phyloP scores from a whole-genome alignment of 2,888 invertebrate genomes.

The Diarsia brunnea region DNA sequence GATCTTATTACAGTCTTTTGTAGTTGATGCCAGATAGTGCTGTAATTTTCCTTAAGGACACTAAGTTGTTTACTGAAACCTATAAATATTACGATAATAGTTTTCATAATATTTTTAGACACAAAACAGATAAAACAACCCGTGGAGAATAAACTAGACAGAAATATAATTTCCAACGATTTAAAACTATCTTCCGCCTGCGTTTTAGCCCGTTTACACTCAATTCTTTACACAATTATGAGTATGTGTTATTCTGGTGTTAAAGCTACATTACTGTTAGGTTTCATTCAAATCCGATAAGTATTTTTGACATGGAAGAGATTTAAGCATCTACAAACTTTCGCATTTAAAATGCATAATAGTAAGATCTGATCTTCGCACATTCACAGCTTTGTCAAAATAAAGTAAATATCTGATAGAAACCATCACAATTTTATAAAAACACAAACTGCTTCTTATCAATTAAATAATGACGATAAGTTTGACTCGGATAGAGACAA shows the following conservation, averaged over 20 bases:
- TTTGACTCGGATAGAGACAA: not conserved
- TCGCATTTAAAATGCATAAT: not conserved
- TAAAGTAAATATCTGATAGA: not conserved
- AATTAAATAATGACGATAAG: not conserved
- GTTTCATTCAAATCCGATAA: no score
- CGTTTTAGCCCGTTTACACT: not conserved
- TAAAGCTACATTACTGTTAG: no score
- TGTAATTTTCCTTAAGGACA: not conserved
- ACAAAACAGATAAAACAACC: not conserved
- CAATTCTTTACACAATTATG: not conserved
- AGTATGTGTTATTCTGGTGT: no score
- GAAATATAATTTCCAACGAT: not conserved
- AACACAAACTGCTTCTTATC: not conserved
- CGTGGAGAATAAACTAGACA: no score
- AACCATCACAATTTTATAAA: not conserved
- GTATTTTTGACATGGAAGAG: no score
- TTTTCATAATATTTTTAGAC: not conserved
- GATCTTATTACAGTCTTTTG: conserved; percentile 23
- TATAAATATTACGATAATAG: not conserved
- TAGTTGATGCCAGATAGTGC: not conserved
- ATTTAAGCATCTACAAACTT: no score
- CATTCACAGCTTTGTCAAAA: no score
- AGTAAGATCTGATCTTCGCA: no score
- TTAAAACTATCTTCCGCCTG: not conserved
- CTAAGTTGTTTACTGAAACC: conserved; percentile 14